A percentile compares a stretch with the other conserved stretches of the same genome.
Evolutionary conservation across 1,140 invertebrate species (phyloP).

Genomic region (Tenebrio molitor): DNA sequence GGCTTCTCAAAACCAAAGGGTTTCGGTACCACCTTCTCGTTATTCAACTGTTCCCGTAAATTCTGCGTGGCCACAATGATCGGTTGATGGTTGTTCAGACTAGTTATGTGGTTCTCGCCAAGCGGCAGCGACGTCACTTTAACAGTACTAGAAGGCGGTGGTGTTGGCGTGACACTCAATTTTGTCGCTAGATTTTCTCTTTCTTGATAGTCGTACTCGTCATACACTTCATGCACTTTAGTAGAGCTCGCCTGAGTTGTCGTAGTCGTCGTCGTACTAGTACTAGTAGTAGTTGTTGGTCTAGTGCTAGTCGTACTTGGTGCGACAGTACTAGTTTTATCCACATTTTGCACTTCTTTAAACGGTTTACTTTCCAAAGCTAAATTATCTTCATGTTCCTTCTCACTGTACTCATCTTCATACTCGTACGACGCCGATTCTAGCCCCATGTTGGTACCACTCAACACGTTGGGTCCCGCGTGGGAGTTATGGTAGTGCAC

Average conservation of each 20-base stretch:
- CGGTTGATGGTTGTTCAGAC: slow-evolving; percentile 53
- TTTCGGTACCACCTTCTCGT: slow-evolving; percentile 60
- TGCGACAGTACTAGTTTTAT: slow-evolving; percentile 53
- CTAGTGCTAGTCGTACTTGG: slow-evolving; percentile 41
- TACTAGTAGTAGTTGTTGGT: slow-evolving; percentile 14
- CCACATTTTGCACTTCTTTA: slow-evolving; percentile 17
- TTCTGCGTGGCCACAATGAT: slow-evolving; percentile 64
- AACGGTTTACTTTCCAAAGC: slow-evolving; percentile 56
- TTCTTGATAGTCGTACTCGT: slow-evolving; percentile 36
- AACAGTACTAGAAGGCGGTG: slow-evolving; percentile 45
- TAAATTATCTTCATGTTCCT: slow-evolving; percentile 54
- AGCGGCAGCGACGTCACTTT: slow-evolving; percentile 65
- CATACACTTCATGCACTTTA: not conserved
- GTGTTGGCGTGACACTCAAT: slow-evolving; percentile 31
- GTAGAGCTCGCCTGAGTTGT: slow-evolving; percentile 23
- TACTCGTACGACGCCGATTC: slow-evolving; percentile 58
- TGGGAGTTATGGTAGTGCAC: slow-evolving; percentile 52
- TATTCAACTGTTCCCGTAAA: slow-evolving; percentile 63
- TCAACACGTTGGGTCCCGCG: slow-evolving; percentile 55
- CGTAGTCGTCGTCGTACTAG: slow-evolving; percentile 43
- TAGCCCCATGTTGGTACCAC: slow-evolving; percentile 56
- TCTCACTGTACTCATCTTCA: slow-evolving; percentile 57
- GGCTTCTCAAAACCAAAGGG: slow-evolving; percentile 49
- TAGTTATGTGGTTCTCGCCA: slow-evolving; percentile 62
- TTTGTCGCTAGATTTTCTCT: slow-evolving; percentile 15